A percentile compares a stretch with the other conserved stretches of the same genome.
Conservation (phyloP, 2,888 invertebrate species). For the Tetropium fuscum region DNA sequence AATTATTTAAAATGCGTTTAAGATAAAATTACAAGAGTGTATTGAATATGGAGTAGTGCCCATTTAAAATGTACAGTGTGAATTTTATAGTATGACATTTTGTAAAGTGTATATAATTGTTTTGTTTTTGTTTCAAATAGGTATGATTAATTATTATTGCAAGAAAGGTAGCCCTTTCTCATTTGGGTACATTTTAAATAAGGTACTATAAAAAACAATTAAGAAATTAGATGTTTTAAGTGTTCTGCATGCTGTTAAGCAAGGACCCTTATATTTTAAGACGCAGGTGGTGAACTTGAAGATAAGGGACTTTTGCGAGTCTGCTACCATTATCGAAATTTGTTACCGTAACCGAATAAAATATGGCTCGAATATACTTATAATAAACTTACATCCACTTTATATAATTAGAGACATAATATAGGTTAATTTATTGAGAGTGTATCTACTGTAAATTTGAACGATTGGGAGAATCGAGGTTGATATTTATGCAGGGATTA, state of each 20-base stretch:
- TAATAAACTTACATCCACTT: conserved; percentile 30
- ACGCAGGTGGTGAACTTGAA: conserved; percentile 34
- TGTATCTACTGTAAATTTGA: no score
- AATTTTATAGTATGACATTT: no score
- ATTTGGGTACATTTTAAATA: conserved; percentile 12
- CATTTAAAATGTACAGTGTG: no score
- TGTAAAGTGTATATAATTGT: no score
- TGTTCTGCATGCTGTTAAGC: conserved; percentile 24
- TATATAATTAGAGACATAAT: conserved; percentile 30
- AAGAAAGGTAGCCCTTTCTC: neutral
- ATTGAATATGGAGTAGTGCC: no score
- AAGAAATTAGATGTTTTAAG: conserved; percentile 27
- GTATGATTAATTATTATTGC: neutral
- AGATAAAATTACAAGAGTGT: no score
- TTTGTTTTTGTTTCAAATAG: neutral
- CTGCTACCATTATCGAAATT: conserved; percentile 45
- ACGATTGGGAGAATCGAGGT: no score
- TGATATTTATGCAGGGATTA: no score
- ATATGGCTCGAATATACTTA: conserved; percentile 45
- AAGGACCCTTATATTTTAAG: conserved; percentile 28
- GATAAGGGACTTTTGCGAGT: conserved; percentile 27
- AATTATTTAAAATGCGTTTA: no score
- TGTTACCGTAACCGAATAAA: conserved; percentile 45
- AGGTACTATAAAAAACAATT: conserved; percentile 27
- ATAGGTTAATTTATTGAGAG: neutral